phyloP scores from a whole-genome alignment of 2,113 vertebrate genomes.

The Phalacrocorax aristotelis region DNA sequence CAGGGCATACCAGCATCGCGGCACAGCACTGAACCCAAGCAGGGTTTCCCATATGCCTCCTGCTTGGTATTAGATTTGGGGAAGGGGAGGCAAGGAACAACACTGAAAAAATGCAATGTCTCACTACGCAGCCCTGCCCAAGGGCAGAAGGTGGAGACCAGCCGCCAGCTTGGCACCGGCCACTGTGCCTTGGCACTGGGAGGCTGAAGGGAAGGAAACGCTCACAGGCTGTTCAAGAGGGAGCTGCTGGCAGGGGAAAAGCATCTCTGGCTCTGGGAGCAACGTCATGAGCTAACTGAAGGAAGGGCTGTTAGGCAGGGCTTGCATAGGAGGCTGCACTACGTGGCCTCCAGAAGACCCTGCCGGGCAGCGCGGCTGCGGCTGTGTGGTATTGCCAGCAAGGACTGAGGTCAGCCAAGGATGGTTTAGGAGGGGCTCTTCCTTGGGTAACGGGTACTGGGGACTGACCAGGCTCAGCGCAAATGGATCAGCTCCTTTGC shows the following conservation, averaged over 20 bases:
- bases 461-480: background rate
- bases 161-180: rapidly evolving
- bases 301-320: background rate
- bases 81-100: background rate
- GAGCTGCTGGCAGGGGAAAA: background rate
- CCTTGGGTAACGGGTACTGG: background rate
- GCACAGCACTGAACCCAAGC: background rate
- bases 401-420: background rate
- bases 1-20: background rate
- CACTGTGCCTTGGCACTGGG: background rate
- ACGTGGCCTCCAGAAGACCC: rapidly evolving
- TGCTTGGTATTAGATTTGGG: background rate
- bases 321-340: background rate
- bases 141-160: background rate
- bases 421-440: background rate
- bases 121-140: background rate
- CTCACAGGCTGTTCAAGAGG: background rate
- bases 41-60: rapidly evolving
- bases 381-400: background rate
- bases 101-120: rapidly evolving
- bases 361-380: rapidly evolving
- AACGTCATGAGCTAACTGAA: rapidly evolving
- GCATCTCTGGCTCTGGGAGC: background rate
- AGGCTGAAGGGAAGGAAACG: background rate
- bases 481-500: background rate